Percentiles rank a stretch among this genome's conserved stretches.
These are phyloP conservation scores for Amazona guildingii DNA, from an alignment of 2,113 vertebrate species.

Conservation along the genomic window DNA sequence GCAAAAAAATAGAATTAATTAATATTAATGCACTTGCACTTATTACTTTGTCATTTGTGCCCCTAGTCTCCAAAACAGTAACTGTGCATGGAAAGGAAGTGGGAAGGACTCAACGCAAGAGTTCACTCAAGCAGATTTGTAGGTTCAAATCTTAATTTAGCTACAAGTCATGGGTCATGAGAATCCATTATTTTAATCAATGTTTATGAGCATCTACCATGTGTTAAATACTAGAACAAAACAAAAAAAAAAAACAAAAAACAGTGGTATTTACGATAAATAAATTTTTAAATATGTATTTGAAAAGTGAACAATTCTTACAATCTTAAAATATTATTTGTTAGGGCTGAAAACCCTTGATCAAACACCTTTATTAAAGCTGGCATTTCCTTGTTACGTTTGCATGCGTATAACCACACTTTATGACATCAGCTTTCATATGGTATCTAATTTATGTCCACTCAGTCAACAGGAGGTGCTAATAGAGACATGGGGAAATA, in stretches of 20 bases:
- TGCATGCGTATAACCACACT: neutral
- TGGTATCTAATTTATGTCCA: neutral
- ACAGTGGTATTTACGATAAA: neutral
- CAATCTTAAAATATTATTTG: neutral
- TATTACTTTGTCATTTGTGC: neutral
- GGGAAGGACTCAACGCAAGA: neutral
- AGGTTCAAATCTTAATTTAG: neutral
- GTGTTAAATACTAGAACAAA: neutral
- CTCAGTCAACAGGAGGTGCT: neutral
- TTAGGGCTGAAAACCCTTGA: neutral
- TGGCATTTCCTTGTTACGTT: neutral
- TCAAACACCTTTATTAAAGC: neutral
- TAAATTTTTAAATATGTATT: neutral
- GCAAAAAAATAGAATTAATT: neutral
- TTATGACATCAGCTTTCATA: neutral
- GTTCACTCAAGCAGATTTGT: neutral
- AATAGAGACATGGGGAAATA: neutral
- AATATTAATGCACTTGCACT: neutral
- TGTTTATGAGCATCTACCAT: neutral
- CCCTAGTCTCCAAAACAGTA: neutral
- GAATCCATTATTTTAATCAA: neutral
- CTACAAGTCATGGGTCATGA: neutral
- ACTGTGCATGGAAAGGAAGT: neutral
- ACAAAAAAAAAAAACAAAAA: neutral
- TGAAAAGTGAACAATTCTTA: neutral